Evolutionary conservation across 2,113 vertebrate species (phyloP).

Genomic region (Orientallactaga bullata): DNA sequence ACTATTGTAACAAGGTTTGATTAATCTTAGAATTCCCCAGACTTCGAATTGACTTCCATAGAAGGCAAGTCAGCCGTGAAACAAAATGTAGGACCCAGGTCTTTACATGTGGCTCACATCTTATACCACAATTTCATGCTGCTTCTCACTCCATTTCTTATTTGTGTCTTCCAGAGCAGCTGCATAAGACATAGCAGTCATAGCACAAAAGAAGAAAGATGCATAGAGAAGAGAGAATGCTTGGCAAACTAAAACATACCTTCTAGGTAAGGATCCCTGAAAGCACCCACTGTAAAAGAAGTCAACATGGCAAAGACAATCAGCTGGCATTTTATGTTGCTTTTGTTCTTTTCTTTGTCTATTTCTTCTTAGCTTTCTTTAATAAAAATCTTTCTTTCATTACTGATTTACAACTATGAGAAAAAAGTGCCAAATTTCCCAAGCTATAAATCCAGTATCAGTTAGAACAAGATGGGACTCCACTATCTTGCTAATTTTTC

Average conservation of each 20-base stretch:
- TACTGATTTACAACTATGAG: neutral
- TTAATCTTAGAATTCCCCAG: neutral
- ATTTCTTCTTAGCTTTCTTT: neutral
- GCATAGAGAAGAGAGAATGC: neutral
- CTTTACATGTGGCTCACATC: neutral
- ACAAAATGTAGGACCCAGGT: neutral
- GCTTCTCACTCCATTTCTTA: neutral
- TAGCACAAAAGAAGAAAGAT: neutral
- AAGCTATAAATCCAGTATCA: neutral
- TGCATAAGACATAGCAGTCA: neutral
- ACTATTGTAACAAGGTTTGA: neutral
- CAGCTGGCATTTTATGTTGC: neutral
- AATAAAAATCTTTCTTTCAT: neutral
- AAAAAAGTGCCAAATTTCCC: neutral
- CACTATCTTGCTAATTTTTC: neutral
- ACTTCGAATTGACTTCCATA: neutral
- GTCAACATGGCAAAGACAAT: slow-evolving; percentile 12
- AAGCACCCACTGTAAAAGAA: neutral
- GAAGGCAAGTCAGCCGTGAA: neutral
- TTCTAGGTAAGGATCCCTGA: neutral
- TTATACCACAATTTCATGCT: neutral
- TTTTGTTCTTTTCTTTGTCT: neutral
- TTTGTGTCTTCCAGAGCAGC: neutral
- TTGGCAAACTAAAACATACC: neutral
- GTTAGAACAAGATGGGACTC: neutral